phyloP scores from a whole-genome alignment of 1,140 invertebrate genomes.

The Dufourea novaeangliae region DNA sequence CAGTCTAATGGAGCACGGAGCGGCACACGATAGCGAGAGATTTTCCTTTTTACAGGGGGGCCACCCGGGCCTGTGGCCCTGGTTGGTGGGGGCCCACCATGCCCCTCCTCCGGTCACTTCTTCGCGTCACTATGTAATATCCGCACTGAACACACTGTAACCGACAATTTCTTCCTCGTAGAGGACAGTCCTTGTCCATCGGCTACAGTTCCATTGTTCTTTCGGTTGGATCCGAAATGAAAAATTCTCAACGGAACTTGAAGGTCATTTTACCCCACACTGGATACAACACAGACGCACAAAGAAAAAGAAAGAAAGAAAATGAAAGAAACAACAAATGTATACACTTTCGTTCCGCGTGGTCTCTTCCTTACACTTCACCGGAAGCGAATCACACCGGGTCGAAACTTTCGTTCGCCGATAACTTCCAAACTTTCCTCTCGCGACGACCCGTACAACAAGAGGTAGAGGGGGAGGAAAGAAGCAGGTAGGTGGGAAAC shows the following conservation, averaged over 20 bases:
- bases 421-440: neutral
- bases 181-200: neutral
- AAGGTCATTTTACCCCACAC: conserved; percentile 61
- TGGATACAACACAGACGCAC: no score
- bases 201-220: conserved; percentile 30
- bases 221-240: neutral
- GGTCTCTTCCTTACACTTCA: conserved; percentile 21
- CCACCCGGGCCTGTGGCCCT: conserved; percentile 70
- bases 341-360: conserved; percentile 37
- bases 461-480: no score
- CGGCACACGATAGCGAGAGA: conserved; percentile 58
- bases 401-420: conserved; percentile 1
- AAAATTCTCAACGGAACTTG: conserved; percentile 62
- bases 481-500: no score
- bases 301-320: no score
- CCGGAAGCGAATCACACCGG: neutral
- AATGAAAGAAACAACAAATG: no score
- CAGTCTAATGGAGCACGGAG: conserved; percentile 63
- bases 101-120: conserved; percentile 58
- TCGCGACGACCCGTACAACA: conserved; percentile 12
- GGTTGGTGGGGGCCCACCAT: conserved; percentile 70
- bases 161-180: neutral
- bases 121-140: conserved; percentile 27
- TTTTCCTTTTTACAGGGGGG: conserved; percentile 70
- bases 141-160: conserved; percentile 30